Evolutionary conservation across 2,113 vertebrate species (phyloP), one percentile per base, ranked within the genome.

Genomic region (Toxotes chatareus): DNA sequence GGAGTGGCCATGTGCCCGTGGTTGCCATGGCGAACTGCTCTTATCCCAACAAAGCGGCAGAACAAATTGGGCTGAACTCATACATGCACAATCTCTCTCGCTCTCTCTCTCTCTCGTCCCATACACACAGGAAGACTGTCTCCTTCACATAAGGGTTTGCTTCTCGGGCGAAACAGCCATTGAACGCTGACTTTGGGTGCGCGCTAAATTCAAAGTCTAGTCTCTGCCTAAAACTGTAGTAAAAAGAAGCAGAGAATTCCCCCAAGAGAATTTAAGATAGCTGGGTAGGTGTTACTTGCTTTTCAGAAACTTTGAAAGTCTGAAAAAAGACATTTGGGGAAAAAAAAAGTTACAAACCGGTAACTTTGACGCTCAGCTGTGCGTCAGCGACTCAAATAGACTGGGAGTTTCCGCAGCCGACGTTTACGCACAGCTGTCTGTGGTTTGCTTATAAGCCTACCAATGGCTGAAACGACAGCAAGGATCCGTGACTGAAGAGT

Each of bases 161-260:
- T 78, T 67, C 67, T 81, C 9, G 9, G 21, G 23, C 36, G 46
- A 62, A 49, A 42, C 49, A 68, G 36, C 70, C 60, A 76, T 32
- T 80, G 62, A 63, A 74, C 17, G 23, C 64, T 46, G 61, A 53
- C 44, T 44, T 36, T n/a, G 40, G 55, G 51, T 59, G 67, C 62
- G 76, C 81, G 90, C 89, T 89, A 82, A 91, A 91, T 94, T 93
- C 76, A 92, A 92, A 94, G 80, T 83, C 63, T n/a, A 42, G 34
- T 23, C 72, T 59, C 12, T 57, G 38, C 7, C 13, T 71, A 34
- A 67, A 70, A 63, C 10, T 9, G 0, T 57, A 42, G 13, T 23
- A 36, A 10, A 14, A 36, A 64, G 9, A 47, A 4, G 49, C 34
- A 17, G 2, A 46, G 40, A n/a, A 38, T 27, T 56, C 21, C 13